Evolutionary conservation across 1,140 invertebrate genomes (phyloP).

Genomic region (Littorina saxatilis): DNA sequence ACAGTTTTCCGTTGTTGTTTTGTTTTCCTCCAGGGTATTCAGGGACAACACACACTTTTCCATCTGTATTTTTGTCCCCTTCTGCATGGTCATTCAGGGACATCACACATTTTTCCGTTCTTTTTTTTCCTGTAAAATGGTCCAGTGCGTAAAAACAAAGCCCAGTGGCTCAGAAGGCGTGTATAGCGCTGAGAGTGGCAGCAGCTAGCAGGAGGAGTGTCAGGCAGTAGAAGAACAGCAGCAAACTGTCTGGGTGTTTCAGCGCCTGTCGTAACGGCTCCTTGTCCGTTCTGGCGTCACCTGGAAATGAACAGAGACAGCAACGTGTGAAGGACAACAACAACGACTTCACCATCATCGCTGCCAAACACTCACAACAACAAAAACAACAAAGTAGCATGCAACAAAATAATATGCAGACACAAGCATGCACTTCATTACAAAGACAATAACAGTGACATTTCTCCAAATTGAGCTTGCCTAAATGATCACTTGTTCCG

Average conservation of each 20-base stretch:
- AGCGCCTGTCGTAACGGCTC: not conserved
- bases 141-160: not conserved
- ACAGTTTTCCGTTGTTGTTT: no score
- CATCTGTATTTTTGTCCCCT: no score
- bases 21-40: no score
- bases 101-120: no score
- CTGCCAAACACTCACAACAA: not conserved
- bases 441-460: no score
- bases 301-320: not conserved
- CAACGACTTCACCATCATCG: not conserved
- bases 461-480: no score
- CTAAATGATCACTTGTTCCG: no score
- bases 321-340: not conserved
- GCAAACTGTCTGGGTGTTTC: not conserved
- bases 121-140: no score
- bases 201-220: not conserved
- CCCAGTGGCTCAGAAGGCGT: not conserved
- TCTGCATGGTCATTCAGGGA: no score
- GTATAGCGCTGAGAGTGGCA: constrained; percentile 4
- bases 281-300: constrained; percentile 2
- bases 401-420: no score
- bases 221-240: constrained; percentile 19
- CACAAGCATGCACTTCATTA: not conserved
- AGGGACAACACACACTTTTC: no score
- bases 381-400: no score